Evolutionary conservation across 2,113 vertebrate genomes (phyloP), one percentile per base, ranked within the genome.

Genomic region (Bubo scandiacus): DNA sequence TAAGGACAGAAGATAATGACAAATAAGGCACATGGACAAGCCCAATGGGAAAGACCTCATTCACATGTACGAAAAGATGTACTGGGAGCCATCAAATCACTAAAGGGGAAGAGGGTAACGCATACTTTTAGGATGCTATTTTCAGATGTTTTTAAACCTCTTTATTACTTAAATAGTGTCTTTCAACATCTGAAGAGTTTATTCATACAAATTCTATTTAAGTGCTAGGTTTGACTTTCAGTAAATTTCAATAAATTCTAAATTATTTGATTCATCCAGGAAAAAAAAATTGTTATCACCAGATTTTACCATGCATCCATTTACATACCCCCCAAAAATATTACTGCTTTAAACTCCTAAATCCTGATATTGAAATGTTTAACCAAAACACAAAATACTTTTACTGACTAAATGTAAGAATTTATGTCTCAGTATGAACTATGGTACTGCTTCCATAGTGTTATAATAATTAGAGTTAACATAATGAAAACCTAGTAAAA

Each of bases 401-500:
- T 12, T 52, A 51, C 47, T 72, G 68, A 92, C 77, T 87, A 81
- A 94, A 92, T 52, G 18, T 25, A 87, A 72, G 57, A 82, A 63
- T 43, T 93, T 82, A 1, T 18, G 79, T 87, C 77, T 91, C 81
- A 55, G 6, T 79, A 92, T 87, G 88, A 95, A 92, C 91, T 95
- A 86, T 9, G 62, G 88, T 83, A 73, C 75, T 85, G 84, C 94
- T 94, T 94, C 81, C 71, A 80, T 7, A 85, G 83, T 80, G 92
- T 81, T 91, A 85, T 73, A 94, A 91, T 97, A 96, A 96, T 94
- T 92, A 95, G 88, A 96, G 86, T 80, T 94, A 97, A 92, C 89
- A 95, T 97, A 95, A 97, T 90, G 91, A 94, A 95, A 97, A 97
- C 62, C 92, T 95, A 94, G 92, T 94, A 91, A 94, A 96, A 68